Evolutionary conservation across 2,888 invertebrate species (phyloP).

Genomic region (Agrotis ipsilon): DNA sequence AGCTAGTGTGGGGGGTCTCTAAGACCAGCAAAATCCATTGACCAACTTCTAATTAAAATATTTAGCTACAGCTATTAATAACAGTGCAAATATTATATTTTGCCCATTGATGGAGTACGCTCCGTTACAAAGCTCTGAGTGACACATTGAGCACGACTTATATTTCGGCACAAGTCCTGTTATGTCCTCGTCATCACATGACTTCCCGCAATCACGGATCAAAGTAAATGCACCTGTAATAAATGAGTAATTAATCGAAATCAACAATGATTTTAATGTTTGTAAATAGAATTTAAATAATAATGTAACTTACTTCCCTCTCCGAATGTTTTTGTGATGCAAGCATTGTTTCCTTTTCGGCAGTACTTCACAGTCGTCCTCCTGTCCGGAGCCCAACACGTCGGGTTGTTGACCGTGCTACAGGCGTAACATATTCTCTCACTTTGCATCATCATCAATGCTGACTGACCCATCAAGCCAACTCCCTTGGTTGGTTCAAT

Average conservation of each 20-base stretch:
- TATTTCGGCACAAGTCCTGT: conserved; percentile 69
- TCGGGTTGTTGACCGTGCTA: conserved; percentile 76
- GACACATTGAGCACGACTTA: conserved; percentile 79
- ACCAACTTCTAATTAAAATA: conserved; percentile 35
- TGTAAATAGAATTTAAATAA: background rate
- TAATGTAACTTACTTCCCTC: conserved; percentile 70
- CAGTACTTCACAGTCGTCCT: conserved; percentile 84
- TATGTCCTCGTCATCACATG: conserved; percentile 70
- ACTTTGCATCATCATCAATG: conserved; percentile 68
- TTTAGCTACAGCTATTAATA: conserved; percentile 62
- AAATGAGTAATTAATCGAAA: background rate
- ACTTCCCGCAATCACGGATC: conserved; percentile 79
- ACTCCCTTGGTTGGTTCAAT: conserved; percentile 70
- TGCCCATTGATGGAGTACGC: conserved; percentile 70
- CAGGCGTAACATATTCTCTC: conserved; percentile 83
- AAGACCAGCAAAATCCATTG: background rate
- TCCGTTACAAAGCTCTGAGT: conserved; percentile 80
- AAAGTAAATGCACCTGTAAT: conserved; percentile 75
- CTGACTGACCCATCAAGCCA: conserved; percentile 65
- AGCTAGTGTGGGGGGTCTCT: no score
- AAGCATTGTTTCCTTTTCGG: conserved; percentile 73
- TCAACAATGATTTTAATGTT: background rate
- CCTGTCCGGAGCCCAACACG: conserved; percentile 78
- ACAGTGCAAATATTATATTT: conserved; percentile 63
- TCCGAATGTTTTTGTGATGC: conserved; percentile 78